A percentile compares a stretch with the other conserved stretches of the same genome.
Evolutionary conservation across 2,113 vertebrate species (phyloP).

Genomic region (Leptosomus discolor): DNA sequence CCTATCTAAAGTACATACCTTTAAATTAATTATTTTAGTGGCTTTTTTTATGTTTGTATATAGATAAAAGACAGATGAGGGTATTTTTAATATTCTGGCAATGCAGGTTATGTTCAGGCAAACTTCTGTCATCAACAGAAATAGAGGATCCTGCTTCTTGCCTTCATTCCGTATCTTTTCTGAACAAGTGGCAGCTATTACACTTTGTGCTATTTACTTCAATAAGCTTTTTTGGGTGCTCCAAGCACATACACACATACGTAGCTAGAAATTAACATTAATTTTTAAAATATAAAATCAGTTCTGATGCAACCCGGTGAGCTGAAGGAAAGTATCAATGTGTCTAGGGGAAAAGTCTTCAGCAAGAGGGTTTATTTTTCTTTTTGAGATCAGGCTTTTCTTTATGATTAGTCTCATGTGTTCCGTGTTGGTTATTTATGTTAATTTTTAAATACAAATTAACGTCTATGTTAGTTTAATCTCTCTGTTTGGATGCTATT

Average conservation of each 20-base stretch:
- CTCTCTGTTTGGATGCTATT: neutral
- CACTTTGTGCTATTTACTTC: neutral
- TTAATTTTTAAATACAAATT: neutral
- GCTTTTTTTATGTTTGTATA: neutral
- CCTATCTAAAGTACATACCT: too few relatives aligned
- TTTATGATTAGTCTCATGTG: neutral
- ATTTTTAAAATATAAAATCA: neutral
- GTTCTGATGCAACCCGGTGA: neutral
- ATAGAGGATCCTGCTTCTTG: neutral
- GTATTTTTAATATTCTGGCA: neutral
- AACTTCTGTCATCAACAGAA: neutral
- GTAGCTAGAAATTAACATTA: neutral
- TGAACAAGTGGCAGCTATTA: neutral
- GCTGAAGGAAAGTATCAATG: neutral
- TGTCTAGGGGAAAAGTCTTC: neutral
- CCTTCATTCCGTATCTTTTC: neutral
- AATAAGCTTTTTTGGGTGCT: neutral
- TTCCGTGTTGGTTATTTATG: neutral
- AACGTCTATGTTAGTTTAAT: neutral
- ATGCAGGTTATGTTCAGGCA: neutral
- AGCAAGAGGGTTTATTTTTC: neutral
- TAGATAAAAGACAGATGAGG: neutral
- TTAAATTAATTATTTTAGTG: neutral
- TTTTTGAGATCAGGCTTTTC: neutral
- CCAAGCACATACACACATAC: neutral